phyloP scores from a whole-genome alignment of 2,113 vertebrate species.

The Albula glossodonta region DNA sequence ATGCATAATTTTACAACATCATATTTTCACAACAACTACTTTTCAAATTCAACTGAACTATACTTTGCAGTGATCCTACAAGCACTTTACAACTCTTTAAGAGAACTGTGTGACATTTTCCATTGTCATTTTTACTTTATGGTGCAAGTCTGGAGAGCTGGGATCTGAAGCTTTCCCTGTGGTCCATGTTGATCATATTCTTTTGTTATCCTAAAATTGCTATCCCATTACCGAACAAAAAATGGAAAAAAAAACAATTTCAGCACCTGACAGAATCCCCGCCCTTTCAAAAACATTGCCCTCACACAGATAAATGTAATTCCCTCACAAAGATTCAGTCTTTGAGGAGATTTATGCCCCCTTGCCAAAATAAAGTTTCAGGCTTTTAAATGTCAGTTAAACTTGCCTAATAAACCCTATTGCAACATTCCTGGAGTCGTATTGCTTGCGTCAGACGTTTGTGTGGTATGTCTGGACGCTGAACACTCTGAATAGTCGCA shows the following conservation, averaged over 20 bases:
- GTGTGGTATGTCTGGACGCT: background rate
- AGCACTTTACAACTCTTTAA: background rate
- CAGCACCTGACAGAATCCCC: background rate
- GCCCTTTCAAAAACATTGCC: background rate
- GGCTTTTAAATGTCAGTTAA: background rate
- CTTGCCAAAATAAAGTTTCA: background rate
- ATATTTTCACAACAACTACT: background rate
- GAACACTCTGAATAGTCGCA: background rate
- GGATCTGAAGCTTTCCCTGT: background rate
- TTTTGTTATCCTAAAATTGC: background rate
- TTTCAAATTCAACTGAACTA: background rate
- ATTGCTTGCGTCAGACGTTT: background rate
- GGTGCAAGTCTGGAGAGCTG: background rate
- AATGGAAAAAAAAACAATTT: background rate
- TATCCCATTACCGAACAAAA: background rate
- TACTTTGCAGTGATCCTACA: slow-evolving; percentile 4
- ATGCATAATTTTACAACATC: too few species aligned
- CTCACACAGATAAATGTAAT: background rate
- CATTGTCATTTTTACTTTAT: background rate
- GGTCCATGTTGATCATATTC: background rate
- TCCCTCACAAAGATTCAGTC: background rate
- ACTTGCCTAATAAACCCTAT: background rate
- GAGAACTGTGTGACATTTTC: background rate
- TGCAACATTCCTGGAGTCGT: background rate
- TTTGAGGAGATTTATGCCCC: background rate